Conservation (phyloP, 2,888 invertebrate genomes). For the Rhingia rostrata region DNA sequence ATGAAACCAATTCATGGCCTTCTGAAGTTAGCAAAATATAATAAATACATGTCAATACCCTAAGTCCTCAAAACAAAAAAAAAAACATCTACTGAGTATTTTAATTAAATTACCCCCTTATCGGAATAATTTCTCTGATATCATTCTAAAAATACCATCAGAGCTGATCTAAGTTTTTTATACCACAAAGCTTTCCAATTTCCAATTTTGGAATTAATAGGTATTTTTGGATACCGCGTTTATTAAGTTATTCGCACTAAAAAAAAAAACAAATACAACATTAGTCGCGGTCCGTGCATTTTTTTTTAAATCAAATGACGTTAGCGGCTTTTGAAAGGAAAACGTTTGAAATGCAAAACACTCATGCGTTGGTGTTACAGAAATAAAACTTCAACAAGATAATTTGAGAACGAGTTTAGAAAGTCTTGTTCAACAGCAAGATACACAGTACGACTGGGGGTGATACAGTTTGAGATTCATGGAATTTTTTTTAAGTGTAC, state of each 20-base stretch:
- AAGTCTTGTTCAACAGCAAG: slow-evolving; percentile 38
- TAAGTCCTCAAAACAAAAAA: slow-evolving; percentile 5
- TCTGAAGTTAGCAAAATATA: too few species aligned
- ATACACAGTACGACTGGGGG: background rate
- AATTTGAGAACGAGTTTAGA: slow-evolving; percentile 56
- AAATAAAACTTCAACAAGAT: background rate
- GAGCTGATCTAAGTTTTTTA: background rate
- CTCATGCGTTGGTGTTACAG: background rate
- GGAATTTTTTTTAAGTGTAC: background rate
- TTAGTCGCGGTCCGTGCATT: background rate
- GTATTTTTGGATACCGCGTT: background rate
- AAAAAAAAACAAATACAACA: too few species aligned
- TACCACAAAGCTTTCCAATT: background rate
- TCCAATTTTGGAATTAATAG: background rate
- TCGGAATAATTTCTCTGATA: slow-evolving; percentile 19
- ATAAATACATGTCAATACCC: too few species aligned
- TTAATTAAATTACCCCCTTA: slow-evolving; percentile 1
- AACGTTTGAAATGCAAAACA: slow-evolving; percentile 34
- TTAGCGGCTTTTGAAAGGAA: slow-evolving; percentile 4
- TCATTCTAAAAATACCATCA: slow-evolving; percentile 22
- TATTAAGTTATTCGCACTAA: too few species aligned
- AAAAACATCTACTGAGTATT: slow-evolving; percentile 6
- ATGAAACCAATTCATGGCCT: too few species aligned
- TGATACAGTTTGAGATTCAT: slow-evolving; percentile 29
- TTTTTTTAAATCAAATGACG: slow-evolving; percentile 17